A percentile compares a stretch with the other conserved stretches of the same genome.
These are phyloP conservation scores for Calcarius ornatus DNA, from an alignment of 2,113 vertebrate genomes.

Conservation along the genomic window DNA sequence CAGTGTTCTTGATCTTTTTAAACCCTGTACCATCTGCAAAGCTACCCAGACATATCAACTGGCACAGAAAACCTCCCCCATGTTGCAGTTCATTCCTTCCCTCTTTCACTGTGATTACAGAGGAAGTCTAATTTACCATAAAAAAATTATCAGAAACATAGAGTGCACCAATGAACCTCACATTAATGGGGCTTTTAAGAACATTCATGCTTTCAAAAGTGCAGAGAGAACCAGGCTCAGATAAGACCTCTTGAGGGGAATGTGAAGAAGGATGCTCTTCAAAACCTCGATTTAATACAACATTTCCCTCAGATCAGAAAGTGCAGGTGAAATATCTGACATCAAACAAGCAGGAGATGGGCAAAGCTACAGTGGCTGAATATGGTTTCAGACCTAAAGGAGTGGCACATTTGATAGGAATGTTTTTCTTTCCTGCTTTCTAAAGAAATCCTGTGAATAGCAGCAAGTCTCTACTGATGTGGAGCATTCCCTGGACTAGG, in stretches of 20 bases:
- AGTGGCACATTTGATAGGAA: background rate
- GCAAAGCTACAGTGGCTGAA: background rate
- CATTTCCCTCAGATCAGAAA: background rate
- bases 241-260: background rate
- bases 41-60: background rate
- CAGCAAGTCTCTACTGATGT: background rate
- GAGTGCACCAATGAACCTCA: background rate
- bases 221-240: background rate
- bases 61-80: background rate
- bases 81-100: background rate
- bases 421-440: background rate
- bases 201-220: background rate
- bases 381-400: background rate
- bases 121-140: background rate
- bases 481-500: background rate
- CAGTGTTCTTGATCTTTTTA: background rate
- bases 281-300: background rate
- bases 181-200: background rate
- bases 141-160: background rate
- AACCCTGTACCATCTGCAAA: background rate
- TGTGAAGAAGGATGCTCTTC: rapidly evolving
- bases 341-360: background rate
- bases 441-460: background rate
- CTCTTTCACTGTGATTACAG: background rate
- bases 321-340: background rate